These are phyloP conservation scores for Aricia artaxerxes DNA, from an alignment of 2,888 invertebrate genomes.

Conservation along the genomic window DNA sequence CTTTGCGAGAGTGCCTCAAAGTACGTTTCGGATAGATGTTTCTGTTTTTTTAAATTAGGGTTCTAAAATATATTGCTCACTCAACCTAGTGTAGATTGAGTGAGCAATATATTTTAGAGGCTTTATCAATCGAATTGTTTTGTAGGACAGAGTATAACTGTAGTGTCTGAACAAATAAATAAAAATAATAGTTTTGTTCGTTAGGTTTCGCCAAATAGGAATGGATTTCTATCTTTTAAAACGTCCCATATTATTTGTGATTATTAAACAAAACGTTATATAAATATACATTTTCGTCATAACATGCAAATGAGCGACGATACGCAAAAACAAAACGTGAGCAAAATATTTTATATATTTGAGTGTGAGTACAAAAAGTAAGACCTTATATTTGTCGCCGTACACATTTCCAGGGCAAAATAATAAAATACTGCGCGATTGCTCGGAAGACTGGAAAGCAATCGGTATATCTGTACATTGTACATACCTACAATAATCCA, in stretches of 20 bases:
- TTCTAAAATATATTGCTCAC: not conserved
- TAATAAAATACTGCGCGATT: not conserved
- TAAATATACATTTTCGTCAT: not conserved
- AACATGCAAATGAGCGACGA: not conserved
- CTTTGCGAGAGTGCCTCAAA: constrained; percentile 9
- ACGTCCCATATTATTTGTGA: no score
- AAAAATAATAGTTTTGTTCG: no score
- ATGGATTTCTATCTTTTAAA: no score
- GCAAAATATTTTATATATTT: not conserved
- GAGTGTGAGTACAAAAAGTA: not conserved
- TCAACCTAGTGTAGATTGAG: no score
- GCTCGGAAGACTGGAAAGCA: no score
- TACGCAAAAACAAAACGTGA: not conserved
- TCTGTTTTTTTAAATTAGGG: not conserved
- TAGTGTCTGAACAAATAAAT: not conserved
- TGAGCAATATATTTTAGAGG: no score
- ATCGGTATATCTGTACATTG: no score
- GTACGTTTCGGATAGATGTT: not conserved
- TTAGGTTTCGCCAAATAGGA: no score
- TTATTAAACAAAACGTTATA: no score
- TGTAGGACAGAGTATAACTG: not conserved
- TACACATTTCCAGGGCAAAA: not conserved
- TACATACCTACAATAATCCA: no score
- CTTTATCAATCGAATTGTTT: not conserved
- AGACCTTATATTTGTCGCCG: not conserved